A percentile compares a stretch with the other conserved stretches of the same genome.
Evolutionary conservation across 2,113 vertebrate genomes (phyloP).

Genomic region (Callionymus lyra): DNA sequence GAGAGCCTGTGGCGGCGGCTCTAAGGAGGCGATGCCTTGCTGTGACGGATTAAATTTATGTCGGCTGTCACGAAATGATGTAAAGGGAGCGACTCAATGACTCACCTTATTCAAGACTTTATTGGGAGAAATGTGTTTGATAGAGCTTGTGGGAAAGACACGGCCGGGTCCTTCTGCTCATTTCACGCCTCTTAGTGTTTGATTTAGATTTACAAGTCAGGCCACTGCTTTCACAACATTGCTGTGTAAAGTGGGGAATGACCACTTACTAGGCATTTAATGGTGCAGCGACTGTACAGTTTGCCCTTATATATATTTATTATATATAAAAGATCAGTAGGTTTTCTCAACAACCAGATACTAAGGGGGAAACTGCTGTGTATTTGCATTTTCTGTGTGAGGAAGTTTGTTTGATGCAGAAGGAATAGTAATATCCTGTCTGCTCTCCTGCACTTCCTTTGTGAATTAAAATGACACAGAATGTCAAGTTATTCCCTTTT

Average conservation of each 20-base stretch:
- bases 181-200: slow-evolving; percentile 24
- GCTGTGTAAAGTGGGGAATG: slow-evolving; percentile 26
- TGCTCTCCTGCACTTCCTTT: slow-evolving; percentile 14
- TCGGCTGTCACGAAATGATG: slow-evolving; percentile 29
- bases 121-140: slow-evolving; percentile 31
- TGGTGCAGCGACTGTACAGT: slow-evolving; percentile 10
- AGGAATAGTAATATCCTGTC: slow-evolving; percentile 32
- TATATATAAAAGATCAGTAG: too few species aligned
- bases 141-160: slow-evolving; percentile 16
- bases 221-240: slow-evolving; percentile 3
- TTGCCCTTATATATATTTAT: too few species aligned
- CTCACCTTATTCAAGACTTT: slow-evolving; percentile 43
- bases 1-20: too few species aligned
- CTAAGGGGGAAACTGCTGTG: too few species aligned
- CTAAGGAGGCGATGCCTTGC: slow-evolving; percentile 4
- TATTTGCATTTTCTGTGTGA: too few species aligned
- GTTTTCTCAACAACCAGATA: too few species aligned
- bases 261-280: slow-evolving; percentile 22
- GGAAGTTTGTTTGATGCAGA: slow-evolving; percentile 5
- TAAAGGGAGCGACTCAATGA: slow-evolving; percentile 19
- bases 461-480: slow-evolving; percentile 2
- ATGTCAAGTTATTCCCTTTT: too few species aligned
- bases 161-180: slow-evolving; percentile 15
- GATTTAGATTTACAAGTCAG: not conserved
- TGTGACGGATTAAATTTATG: slow-evolving; percentile 36